These are phyloP conservation scores for Heliocidaris tuberculata DNA, from an alignment of 35 echinoderm and acorn worm genomes.

Conservation along the genomic window DNA sequence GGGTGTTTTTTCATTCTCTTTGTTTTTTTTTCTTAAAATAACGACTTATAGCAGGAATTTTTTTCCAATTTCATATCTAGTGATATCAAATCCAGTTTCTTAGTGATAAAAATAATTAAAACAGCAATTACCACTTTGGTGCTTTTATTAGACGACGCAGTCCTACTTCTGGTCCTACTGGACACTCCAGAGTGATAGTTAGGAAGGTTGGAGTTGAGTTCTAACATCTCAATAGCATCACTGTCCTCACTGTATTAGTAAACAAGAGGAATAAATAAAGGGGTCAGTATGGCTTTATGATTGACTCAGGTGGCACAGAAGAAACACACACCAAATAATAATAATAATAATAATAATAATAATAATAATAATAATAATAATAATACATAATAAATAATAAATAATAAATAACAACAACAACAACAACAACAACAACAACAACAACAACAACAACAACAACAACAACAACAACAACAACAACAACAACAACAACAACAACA, in stretches of 20 bases:
- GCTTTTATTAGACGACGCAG: conserved; percentile 17
- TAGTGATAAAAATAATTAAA: not conserved
- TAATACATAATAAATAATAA: no score
- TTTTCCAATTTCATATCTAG: not conserved
- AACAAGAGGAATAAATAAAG: not conserved
- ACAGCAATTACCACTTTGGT: conserved; percentile 30
- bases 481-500: no score
- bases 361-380: no score
- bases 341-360: no score
- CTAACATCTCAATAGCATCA: conserved; percentile 81
- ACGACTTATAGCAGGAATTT: not conserved
- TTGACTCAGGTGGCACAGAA: not conserved
- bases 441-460: no score
- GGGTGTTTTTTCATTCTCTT: no score
- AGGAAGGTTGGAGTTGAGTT: conserved; percentile 62
- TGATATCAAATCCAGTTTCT: not conserved
- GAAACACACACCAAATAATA: not conserved
- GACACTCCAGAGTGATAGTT: conserved; percentile 29
- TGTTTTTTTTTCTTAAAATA: no score
- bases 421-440: no score
- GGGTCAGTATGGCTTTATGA: not conserved
- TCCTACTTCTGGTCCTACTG: conserved; percentile 7
- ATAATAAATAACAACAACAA: no score
- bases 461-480: no score
- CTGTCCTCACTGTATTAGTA: conserved; percentile 54